These are phyloP conservation scores for Neuroscelio doddi DNA, from an alignment of 2,888 invertebrate species.

Conservation along the genomic window DNA sequence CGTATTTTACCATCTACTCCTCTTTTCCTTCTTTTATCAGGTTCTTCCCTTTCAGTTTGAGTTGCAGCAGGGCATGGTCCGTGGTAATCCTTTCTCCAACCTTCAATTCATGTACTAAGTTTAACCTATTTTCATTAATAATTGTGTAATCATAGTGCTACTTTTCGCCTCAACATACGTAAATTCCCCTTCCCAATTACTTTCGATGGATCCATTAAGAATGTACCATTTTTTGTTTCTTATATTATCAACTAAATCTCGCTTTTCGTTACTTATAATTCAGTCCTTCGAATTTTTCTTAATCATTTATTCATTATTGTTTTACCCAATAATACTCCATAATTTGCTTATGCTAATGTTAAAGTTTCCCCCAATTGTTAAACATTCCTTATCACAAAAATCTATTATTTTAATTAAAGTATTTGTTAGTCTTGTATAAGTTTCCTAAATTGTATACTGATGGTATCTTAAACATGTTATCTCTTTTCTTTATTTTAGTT, in stretches of 20 bases:
- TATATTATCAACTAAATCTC: constrained; percentile 19
- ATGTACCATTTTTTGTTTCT: constrained; percentile 37
- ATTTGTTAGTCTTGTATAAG: background rate
- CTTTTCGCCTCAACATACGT: constrained; percentile 34
- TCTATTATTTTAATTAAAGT: too few relatives aligned
- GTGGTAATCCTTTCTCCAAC: constrained; percentile 29
- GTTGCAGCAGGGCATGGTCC: constrained; percentile 31
- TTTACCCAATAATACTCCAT: constrained; percentile 13
- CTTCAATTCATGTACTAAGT: constrained; percentile 10
- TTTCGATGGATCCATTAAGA: constrained; percentile 29
- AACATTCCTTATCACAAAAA: background rate
- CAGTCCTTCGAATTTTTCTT: constrained; percentile 16
- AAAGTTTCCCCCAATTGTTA: constrained; percentile 31
- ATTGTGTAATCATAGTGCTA: constrained; percentile 38
- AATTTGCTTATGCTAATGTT: constrained; percentile 25
- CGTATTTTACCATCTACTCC: constrained; percentile 1
- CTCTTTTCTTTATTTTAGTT: too few relatives aligned
- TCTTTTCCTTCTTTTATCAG: constrained; percentile 7
- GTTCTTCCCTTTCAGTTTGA: constrained; percentile 10
- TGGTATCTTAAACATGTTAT: too few relatives aligned
- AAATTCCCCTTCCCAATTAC: constrained; percentile 43
- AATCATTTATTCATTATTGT: background rate
- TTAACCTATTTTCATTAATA: constrained; percentile 19
- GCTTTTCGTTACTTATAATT: constrained; percentile 17
- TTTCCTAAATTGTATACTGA: constrained; percentile 11